Percentiles rank a stretch among this genome's conserved stretches.
Evolutionary conservation across 2,113 vertebrate species (phyloP).

Genomic region (Cyanocitta stelleri): DNA sequence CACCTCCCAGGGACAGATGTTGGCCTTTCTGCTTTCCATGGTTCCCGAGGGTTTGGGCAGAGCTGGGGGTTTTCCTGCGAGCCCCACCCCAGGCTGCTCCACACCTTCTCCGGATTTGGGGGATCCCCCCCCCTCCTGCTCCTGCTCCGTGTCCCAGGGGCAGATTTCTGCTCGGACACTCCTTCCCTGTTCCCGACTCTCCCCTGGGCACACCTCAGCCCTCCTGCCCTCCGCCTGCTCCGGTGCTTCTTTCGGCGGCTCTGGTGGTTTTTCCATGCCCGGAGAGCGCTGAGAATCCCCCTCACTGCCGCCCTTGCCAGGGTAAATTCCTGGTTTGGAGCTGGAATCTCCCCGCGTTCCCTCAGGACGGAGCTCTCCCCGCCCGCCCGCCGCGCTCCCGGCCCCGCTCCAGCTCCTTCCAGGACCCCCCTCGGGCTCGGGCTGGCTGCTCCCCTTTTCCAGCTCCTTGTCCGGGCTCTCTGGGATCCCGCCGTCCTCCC

Average conservation of each 20-base stretch:
- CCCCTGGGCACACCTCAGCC: conserved; percentile 62
- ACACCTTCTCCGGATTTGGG: not conserved
- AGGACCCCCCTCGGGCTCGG: not conserved
- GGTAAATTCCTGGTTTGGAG: not conserved
- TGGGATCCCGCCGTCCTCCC: not conserved
- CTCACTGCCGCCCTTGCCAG: not conserved
- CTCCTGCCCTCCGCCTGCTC: not conserved
- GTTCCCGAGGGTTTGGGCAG: not conserved
- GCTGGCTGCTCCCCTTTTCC: conserved; percentile 8
- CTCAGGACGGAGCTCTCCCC: not conserved
- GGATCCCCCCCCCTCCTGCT: not conserved
- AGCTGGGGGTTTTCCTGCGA: not conserved
- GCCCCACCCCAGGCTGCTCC: not conserved
- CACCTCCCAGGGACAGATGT: conserved; percentile 47
- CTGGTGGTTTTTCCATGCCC: not conserved
- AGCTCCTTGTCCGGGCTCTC: not conserved
- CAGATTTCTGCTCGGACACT: conserved; percentile 45
- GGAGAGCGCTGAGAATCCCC: not conserved
- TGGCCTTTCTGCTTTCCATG: not conserved
- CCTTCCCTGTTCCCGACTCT: not conserved
- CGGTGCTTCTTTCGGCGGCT: not conserved
- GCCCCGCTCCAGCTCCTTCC: not conserved
- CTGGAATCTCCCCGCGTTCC: not conserved
- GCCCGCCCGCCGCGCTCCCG: not conserved
- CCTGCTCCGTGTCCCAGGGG: conserved; percentile 42